These are phyloP conservation scores for Elmis aenea DNA, from an alignment of 2,888 invertebrate species.

Conservation along the genomic window DNA sequence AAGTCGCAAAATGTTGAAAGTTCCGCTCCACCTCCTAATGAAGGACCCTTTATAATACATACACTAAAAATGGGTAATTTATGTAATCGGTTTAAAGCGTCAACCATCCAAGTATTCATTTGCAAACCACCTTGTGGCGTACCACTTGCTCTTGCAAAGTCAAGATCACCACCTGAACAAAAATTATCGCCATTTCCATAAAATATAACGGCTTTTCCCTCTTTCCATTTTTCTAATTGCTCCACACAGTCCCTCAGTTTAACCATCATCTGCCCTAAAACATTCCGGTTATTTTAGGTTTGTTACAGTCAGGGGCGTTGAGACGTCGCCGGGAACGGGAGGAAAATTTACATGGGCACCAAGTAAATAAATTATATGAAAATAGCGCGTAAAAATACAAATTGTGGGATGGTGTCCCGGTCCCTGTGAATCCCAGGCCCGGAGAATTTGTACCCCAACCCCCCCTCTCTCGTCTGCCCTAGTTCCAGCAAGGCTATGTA, in stretches of 20 bases:
- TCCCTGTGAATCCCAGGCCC: too few relatives aligned
- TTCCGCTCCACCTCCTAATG: conserved; percentile 39
- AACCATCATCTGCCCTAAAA: conserved; percentile 39
- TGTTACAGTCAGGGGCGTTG: too few relatives aligned
- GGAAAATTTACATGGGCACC: too few relatives aligned
- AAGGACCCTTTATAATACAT: conserved; percentile 32
- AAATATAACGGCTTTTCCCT: conserved; percentile 38
- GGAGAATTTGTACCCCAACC: too few relatives aligned
- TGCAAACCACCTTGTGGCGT: conserved; percentile 29
- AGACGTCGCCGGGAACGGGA: too few relatives aligned
- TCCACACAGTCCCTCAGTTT: conserved; percentile 32
- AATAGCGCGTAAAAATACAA: too few relatives aligned
- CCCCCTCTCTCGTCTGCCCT: too few relatives aligned
- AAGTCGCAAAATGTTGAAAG: conserved; percentile 35
- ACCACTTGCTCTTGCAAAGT: conserved; percentile 30
- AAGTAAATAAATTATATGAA: too few relatives aligned
- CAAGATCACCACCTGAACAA: conserved; percentile 39
- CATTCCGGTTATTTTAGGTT: too few relatives aligned
- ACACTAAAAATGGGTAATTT: conserved; percentile 34
- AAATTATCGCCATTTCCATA: conserved; percentile 34
- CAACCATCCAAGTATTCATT: conserved; percentile 36
- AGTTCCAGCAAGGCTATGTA: too few relatives aligned
- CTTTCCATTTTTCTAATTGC: conserved; percentile 34
- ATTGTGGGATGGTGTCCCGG: too few relatives aligned
- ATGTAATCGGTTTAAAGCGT: conserved; percentile 29